Base-by-base conservation (phyloP, 2,888 invertebrate species). In the Drosophila merina region DNA sequence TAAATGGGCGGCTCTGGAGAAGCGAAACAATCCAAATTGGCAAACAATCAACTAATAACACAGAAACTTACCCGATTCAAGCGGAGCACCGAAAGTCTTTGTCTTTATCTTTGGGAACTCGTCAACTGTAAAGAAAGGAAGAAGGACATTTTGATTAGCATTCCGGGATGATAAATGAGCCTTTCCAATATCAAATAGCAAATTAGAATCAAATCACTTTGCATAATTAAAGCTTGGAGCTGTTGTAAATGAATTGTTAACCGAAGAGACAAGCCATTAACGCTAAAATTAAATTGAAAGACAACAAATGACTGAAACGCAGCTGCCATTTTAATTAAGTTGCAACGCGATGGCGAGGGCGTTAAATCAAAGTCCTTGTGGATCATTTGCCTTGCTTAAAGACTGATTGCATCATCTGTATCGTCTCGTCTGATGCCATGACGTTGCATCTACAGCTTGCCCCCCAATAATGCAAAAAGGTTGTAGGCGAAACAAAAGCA, bases 1-100 rank as follows among this genome's bases (percentile, higher is more conserved):
- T 71, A 33, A 51, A 42, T 60, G 55, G 58, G 58, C 66, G 70
- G 67, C 67, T 73, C 58, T 59, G 51, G 76, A 72, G 81, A 42
- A 20, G 66, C 86, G 63, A 47, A 81, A 68, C 70, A 66, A 74
- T 59, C 69, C 58, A 38, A 57, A 74, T 48, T 51, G 56, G 49
- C 60, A 71, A 64, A 82, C 85, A 73, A 69, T 58, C 55, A 76
- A 69, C 64, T 48, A 70, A 67, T 57, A 79, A 72, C 77, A 48
- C 40, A 67, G 26, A 63, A 44, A 86, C 81, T 86, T 72, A 83
- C 88, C 88, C 66, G 58, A 72, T 47, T 42, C 33, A 69, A 62
- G 48, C 20, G 25, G 10, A 33, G 48, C 42, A 25, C 30, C 8
- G 6, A 9, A 12, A 20, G 20, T 20, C 20, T 20, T 20, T 20